Evolutionary conservation across 2,113 vertebrate genomes (phyloP).

Genomic region (Neolamprologus sp.): DNA sequence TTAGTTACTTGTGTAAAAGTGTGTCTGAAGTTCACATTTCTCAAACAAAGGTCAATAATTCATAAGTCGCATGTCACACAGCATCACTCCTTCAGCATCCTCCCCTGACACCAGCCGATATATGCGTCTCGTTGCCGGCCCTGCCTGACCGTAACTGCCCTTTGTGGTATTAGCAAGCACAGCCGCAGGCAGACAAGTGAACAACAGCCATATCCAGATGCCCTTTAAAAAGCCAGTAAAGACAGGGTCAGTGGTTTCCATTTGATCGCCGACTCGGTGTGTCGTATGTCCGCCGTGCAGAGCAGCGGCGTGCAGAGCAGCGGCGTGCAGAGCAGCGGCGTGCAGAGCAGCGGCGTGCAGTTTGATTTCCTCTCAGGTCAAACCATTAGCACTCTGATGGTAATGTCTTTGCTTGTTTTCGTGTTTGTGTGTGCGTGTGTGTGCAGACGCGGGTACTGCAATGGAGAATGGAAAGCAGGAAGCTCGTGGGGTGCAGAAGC

Average conservation of each 20-base stretch:
- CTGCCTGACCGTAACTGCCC: not conserved
- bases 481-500: conserved; percentile 66
- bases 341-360: not conserved
- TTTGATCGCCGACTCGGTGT: not conserved
- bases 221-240: not conserved
- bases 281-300: not conserved
- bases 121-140: not conserved
- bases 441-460: conserved; percentile 63
- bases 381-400: not conserved
- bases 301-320: not conserved
- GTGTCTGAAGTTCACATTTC: not conserved
- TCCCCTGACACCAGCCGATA: not conserved
- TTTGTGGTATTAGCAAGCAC: not conserved
- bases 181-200: not conserved
- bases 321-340: too few species aligned
- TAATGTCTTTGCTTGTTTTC: conserved; percentile 23
- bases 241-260: not conserved
- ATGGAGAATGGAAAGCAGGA: conserved; percentile 83
- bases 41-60: not conserved
- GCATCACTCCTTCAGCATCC: not conserved
- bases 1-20: not conserved
- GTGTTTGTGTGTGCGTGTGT: conserved; percentile 42
- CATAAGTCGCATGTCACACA: not conserved
- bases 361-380: not conserved
- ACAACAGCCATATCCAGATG: not conserved